These are phyloP conservation scores for Epinotia demarniana DNA, from an alignment of 2,888 invertebrate genomes.

Conservation along the genomic window DNA sequence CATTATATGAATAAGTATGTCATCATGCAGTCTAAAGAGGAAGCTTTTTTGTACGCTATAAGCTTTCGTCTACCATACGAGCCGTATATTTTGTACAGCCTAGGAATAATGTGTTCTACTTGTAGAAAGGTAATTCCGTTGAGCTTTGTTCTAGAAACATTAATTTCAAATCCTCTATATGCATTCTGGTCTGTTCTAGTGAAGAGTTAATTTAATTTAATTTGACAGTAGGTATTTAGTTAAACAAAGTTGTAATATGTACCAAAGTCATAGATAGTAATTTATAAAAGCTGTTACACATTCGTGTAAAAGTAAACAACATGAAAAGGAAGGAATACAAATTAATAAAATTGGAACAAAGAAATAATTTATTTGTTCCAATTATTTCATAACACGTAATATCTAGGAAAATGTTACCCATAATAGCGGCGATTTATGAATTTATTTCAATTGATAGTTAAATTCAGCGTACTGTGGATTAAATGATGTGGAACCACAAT, in stretches of 20 bases:
- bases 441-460: too few relatives aligned
- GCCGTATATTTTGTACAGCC: neutral
- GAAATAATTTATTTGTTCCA: too few relatives aligned
- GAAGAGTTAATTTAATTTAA: too few relatives aligned
- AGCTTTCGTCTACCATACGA: neutral
- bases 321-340: neutral
- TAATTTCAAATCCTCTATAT: neutral
- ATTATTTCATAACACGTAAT: too few relatives aligned
- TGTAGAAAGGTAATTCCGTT: neutral
- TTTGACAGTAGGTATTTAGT: too few relatives aligned
- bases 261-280: neutral
- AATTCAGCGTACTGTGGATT: too few relatives aligned
- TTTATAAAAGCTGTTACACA: neutral
- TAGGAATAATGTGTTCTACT: neutral
- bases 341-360: too few relatives aligned
- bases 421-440: too few relatives aligned
- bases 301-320: neutral
- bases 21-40: neutral
- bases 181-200: neutral
- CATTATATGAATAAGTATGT: constrained; percentile 26
- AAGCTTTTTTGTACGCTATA: neutral
- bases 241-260: too few relatives aligned
- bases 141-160: neutral
- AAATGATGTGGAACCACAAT: neutral
- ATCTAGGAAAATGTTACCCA: too few relatives aligned